Percentiles rank a stretch among this genome's conserved stretches.
Conservation (phyloP, 2,888 invertebrate species). For the Microplitis deprimator region DNA sequence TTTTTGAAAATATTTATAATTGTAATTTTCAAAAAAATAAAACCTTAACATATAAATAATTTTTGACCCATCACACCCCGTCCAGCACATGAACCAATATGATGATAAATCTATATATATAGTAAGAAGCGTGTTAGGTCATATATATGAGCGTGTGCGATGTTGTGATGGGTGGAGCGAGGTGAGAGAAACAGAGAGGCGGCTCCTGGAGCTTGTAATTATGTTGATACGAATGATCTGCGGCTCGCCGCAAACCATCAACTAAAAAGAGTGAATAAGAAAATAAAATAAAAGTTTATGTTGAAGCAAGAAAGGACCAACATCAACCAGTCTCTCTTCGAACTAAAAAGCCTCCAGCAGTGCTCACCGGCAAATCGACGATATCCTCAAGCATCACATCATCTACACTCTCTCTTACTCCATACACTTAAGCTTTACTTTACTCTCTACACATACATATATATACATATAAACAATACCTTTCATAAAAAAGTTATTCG, state of each 20-base stretch:
- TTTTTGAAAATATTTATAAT: no score
- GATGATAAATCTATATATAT: not conserved
- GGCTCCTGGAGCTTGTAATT: constrained; percentile 72
- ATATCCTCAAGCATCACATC: constrained; percentile 39
- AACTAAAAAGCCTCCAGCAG: constrained; percentile 63
- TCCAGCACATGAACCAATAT: not conserved
- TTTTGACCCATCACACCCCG: not conserved
- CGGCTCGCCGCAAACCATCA: constrained; percentile 66
- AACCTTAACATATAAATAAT: not conserved
- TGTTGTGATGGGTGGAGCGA: constrained; percentile 70
- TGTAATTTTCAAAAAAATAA: no score
- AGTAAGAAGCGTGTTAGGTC: constrained; percentile 5
- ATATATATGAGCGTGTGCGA: constrained; percentile 62
- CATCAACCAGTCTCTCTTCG: constrained; percentile 13
- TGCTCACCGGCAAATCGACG: constrained; percentile 63
- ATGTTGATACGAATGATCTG: constrained; percentile 73
- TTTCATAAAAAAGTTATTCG: no score
- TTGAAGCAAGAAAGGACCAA: not conserved
- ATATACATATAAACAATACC: no score
- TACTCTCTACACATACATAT: not conserved
- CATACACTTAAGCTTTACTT: not conserved
- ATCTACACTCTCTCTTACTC: constrained; percentile 29
- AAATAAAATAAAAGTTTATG: not conserved
- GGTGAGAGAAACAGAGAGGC: constrained; percentile 71
- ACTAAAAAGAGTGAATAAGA: not conserved